Evolutionary conservation across 2,797 vertebrate species (phyloP).

Genomic region (Anisognathus igniventris): DNA sequence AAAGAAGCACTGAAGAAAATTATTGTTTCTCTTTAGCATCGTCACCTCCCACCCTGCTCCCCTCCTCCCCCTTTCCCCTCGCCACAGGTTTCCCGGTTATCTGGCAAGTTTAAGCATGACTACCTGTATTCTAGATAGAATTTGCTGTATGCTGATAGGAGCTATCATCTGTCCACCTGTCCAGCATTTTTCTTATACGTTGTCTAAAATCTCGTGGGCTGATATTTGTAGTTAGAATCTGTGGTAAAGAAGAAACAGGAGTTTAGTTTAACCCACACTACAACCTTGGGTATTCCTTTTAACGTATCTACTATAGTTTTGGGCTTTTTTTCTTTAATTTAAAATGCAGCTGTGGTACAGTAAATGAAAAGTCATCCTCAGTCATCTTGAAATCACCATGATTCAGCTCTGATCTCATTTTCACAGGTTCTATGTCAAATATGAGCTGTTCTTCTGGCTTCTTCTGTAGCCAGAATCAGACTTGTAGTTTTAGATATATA

Average conservation of each 20-base stretch:
- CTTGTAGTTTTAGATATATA: neutral
- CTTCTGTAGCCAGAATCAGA: neutral
- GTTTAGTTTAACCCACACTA: neutral
- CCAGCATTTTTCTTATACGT: neutral
- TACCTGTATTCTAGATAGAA: neutral
- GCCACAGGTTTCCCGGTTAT: neutral
- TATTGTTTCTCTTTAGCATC: neutral
- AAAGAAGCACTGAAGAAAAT: neutral
- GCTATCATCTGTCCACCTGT: neutral
- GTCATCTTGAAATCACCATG: neutral
- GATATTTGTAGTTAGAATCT: neutral
- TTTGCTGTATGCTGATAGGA: neutral
- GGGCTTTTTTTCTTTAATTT: neutral
- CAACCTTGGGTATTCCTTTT: neutral
- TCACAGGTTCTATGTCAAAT: neutral
- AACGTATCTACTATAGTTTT: neutral
- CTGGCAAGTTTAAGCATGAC: conserved; percentile 7
- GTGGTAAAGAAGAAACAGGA: neutral
- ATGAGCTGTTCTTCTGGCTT: neutral
- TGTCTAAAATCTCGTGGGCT: neutral
- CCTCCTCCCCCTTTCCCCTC: too few species aligned
- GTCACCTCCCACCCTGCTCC: neutral
- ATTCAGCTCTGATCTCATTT: neutral
- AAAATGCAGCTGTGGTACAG: neutral
- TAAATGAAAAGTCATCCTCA: neutral